Conservation (phyloP, 2,888 invertebrate genomes). For the Podotricha telesiphe region DNA sequence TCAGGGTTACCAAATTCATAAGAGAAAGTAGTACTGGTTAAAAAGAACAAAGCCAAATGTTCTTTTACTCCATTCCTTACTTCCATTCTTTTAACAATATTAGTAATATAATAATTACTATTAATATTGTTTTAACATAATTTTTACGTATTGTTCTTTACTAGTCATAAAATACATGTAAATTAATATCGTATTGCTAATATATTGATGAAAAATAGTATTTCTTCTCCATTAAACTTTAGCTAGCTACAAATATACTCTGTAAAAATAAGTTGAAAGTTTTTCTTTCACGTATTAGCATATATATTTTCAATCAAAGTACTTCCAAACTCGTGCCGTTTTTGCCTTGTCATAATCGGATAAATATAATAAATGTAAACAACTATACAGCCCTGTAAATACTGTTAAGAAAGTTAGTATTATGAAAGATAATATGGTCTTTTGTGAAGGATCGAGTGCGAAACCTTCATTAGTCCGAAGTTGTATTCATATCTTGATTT, state of each 20-base stretch:
- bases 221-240: too few species aligned
- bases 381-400: slow-evolving; percentile 26
- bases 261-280: too few species aligned
- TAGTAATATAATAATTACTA: too few species aligned
- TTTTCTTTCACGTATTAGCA: too few species aligned
- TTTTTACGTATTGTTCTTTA: too few species aligned
- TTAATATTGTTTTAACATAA: too few species aligned
- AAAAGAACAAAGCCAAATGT: neutral
- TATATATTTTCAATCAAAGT: too few species aligned
- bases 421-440: slow-evolving; percentile 40
- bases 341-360: neutral
- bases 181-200: too few species aligned
- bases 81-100: neutral
- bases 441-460: slow-evolving; percentile 37
- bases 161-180: too few species aligned
- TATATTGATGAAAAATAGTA: too few species aligned
- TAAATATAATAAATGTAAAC: neutral
- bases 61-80: neutral
- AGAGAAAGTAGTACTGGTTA: neutral
- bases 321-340: neutral
- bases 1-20: slow-evolving; percentile 21
- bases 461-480: slow-evolving; percentile 57
- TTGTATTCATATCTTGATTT: slow-evolving; percentile 58
- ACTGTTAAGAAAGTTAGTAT: slow-evolving; percentile 35
- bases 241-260: too few species aligned